These are phyloP conservation scores for Epizoanthus ramosus DNA, from an alignment of 92 coral and sea anemone species.

Conservation along the genomic window DNA sequence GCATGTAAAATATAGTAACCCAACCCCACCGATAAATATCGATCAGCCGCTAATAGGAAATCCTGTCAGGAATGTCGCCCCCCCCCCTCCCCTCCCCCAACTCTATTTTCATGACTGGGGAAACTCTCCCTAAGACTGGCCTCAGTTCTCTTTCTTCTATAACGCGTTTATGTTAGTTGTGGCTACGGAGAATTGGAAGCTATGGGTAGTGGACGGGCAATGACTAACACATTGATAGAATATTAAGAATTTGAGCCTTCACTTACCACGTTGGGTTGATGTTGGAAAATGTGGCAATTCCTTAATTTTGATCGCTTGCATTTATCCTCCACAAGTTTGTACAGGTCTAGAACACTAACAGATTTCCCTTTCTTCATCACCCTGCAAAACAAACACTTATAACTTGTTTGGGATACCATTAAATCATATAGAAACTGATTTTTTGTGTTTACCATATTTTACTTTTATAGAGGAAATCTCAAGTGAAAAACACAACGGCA, in stretches of 20 bases:
- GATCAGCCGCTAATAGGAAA: too few species aligned
- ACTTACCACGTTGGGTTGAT: conserved; percentile 81
- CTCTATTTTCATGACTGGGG: too few species aligned
- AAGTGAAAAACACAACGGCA: too few species aligned
- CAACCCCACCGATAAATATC: too few species aligned
- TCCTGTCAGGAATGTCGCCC: too few species aligned
- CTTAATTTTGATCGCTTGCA: conserved; percentile 60
- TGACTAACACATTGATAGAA: neutral
- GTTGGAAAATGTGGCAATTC: conserved; percentile 53
- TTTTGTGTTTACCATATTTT: too few species aligned
- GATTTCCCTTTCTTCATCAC: conserved; percentile 29
- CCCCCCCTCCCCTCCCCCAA: too few species aligned
- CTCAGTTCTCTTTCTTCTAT: neutral
- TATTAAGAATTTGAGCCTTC: neutral
- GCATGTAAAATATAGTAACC: too few species aligned
- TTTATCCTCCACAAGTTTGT: conserved; percentile 51
- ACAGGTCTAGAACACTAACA: conserved; percentile 60
- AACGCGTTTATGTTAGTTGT: neutral
- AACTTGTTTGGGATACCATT: neutral
- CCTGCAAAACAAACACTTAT: conserved; percentile 18
- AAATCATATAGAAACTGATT: conserved; percentile 64
- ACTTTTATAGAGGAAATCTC: too few species aligned
- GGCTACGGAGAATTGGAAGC: neutral
- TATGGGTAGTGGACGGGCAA: neutral
- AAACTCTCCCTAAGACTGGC: too few species aligned